phyloP scores from a whole-genome alignment of 2,888 invertebrate genomes.

The Amphipoea lucens region DNA sequence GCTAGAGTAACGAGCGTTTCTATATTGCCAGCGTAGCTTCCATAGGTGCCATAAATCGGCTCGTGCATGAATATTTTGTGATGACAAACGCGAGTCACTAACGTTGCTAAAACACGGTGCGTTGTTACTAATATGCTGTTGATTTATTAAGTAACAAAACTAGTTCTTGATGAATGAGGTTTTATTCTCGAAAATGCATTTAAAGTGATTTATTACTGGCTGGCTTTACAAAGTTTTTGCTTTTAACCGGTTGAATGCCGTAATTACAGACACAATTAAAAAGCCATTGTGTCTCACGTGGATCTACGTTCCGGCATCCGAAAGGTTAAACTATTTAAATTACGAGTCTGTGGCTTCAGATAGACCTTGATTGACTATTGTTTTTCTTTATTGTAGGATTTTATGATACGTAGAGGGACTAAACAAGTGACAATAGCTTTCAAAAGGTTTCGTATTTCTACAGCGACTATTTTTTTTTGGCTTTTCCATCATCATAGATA shows the following conservation, averaged over 20 bases:
- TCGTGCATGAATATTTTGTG: slow-evolving; percentile 21
- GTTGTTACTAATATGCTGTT: background rate
- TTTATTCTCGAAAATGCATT: background rate
- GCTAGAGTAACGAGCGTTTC: slow-evolving; percentile 24
- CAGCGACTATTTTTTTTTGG: background rate
- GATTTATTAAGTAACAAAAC: background rate
- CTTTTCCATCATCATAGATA: background rate
- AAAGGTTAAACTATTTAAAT: background rate
- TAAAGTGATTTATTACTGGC: background rate
- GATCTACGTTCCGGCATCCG: no score
- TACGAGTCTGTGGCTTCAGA: no score
- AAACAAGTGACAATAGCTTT: background rate
- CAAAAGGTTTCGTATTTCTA: background rate
- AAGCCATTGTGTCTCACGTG: no score
- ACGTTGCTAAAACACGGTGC: background rate
- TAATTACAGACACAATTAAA: no score
- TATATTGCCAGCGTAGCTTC: slow-evolving; percentile 4
- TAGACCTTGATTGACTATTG: background rate
- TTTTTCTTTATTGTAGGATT: background rate
- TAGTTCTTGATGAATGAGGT: background rate
- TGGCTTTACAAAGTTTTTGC: background rate
- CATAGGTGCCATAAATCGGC: slow-evolving; percentile 19
- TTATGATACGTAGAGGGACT: background rate
- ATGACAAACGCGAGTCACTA: background rate
- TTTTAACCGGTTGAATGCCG: no score